Base-by-base conservation (phyloP, 2,888 invertebrate species). In the Thereva nobilitata region DNA sequence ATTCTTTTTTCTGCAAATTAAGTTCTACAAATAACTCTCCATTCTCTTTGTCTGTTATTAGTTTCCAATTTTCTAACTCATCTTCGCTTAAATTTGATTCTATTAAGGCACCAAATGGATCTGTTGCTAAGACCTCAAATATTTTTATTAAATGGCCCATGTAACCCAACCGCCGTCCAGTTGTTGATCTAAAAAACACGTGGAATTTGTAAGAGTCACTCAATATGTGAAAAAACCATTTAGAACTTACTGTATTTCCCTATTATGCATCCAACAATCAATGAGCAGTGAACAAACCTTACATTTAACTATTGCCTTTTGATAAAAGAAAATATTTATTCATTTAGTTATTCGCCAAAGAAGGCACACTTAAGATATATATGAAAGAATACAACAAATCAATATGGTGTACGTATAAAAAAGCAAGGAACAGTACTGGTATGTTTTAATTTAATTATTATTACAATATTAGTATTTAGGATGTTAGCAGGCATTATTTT, bases 201-300 rank as follows among this genome's bases (percentile, higher is more conserved):
- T 54, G 45, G 2, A 57, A 47, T 42, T 2, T 9, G 9, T 42
- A 1, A 42, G 42, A 9, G 1, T 42, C 42, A 42, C 7, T 42
- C 9, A 42, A 42, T 9, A 42, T 9, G 42, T 42, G 4, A 3
- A 42, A 5, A 50, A 55, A 55, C 4, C 1, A 35, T 53, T 35
- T 35, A 54, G n/a, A 35, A 67, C 64, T 61, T 82, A 93, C 93
- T 90, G 88, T 78, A 86, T 85, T 74, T 85, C 84, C 73, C 89
- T 88, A 80, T 93, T 93, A 72, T 88, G 87, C 75, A 90, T 87
- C 87, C 91, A 95, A 61, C 88, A 90, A 73, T 90, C 89, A 78
- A 95, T 84, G 75, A 95, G 86, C 79, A 89, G 87, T 73, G 90
- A 87, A 72, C 93, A 83, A 78, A 95, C 83, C 75, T 88, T 88